Conservation (phyloP, 37 sponge, comb jelly and placozoan genomes). For the Axinella damicornis region DNA sequence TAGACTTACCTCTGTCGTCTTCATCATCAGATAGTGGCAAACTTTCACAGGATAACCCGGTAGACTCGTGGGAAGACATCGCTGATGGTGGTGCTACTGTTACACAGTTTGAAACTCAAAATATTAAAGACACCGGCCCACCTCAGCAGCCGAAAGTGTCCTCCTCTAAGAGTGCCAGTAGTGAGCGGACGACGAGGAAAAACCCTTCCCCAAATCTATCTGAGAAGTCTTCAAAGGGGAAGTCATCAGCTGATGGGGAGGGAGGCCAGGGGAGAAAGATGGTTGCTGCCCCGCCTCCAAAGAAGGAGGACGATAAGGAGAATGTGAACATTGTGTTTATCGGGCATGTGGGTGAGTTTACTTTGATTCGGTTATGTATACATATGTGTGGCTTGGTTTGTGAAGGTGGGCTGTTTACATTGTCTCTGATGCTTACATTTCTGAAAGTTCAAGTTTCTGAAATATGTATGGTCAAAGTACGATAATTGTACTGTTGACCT, state of each 20-base stretch:
- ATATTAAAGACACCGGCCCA: too few relatives aligned
- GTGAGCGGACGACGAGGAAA: neutral
- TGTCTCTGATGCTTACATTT: too few relatives aligned
- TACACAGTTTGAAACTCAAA: neutral
- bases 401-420: too few relatives aligned
- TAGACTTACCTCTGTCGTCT: too few relatives aligned
- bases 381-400: too few relatives aligned
- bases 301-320: slow-evolving; percentile 79
- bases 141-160: too few relatives aligned
- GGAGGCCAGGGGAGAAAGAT: slow-evolving; percentile 2
- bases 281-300: slow-evolving; percentile 13
- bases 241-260: neutral
- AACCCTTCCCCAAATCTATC: slow-evolving; percentile 34
- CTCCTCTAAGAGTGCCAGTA: too few relatives aligned
- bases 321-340: slow-evolving; percentile 97
- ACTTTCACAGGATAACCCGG: slow-evolving; percentile 1
- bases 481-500: too few relatives aligned
- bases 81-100: slow-evolving; percentile 22
- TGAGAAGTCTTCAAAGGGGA: neutral
- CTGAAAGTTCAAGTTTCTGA: too few relatives aligned
- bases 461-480: too few relatives aligned
- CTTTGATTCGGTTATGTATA: too few relatives aligned
- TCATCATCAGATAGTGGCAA: neutral
- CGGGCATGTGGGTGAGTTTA: slow-evolving; percentile 91
- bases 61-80: slow-evolving; percentile 86